These are phyloP conservation scores for Dynastes maya DNA, from an alignment of 2,888 invertebrate genomes.

Conservation along the genomic window DNA sequence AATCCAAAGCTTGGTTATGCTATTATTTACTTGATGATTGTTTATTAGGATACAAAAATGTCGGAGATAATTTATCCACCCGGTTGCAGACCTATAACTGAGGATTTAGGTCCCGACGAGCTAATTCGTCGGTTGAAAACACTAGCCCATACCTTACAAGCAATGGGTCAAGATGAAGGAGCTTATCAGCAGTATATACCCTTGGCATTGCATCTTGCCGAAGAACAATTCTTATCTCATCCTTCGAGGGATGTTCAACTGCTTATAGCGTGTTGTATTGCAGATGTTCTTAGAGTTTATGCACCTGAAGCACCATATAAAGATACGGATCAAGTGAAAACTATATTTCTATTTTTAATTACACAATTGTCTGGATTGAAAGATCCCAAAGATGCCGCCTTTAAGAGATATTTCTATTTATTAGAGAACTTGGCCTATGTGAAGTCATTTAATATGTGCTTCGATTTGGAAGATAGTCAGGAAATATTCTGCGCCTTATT, in stretches of 20 bases:
- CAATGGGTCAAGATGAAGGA: constrained; percentile 97
- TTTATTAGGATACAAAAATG: constrained; percentile 70
- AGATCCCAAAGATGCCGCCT: constrained; percentile 97
- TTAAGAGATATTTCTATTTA: constrained; percentile 97
- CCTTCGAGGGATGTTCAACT: constrained; percentile 93
- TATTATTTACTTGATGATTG: constrained; percentile 43
- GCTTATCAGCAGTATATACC: constrained; percentile 94
- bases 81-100: constrained; percentile 94
- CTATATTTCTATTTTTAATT: constrained; percentile 94
- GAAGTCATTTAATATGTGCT: constrained; percentile 99
- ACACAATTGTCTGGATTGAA: constrained; percentile 93
- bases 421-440: constrained; percentile 97
- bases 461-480: constrained; percentile 97
- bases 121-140: constrained; percentile 95
- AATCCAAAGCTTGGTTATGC: constrained; percentile 37
- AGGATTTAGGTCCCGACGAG: constrained; percentile 96
- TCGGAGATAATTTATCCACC: constrained; percentile 94
- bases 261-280: constrained; percentile 96
- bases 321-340: constrained; percentile 93
- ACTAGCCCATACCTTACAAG: constrained; percentile 94
- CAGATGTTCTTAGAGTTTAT: constrained; percentile 95
- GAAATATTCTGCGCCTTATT: constrained; percentile 96
- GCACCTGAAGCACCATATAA: constrained; percentile 99
- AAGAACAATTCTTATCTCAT: constrained; percentile 93
- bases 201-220: constrained; percentile 91